Evolutionary conservation across 2,888 invertebrate genomes (phyloP), one percentile per base, ranked within the genome.

Genomic region (Hetaerina titia): DNA sequence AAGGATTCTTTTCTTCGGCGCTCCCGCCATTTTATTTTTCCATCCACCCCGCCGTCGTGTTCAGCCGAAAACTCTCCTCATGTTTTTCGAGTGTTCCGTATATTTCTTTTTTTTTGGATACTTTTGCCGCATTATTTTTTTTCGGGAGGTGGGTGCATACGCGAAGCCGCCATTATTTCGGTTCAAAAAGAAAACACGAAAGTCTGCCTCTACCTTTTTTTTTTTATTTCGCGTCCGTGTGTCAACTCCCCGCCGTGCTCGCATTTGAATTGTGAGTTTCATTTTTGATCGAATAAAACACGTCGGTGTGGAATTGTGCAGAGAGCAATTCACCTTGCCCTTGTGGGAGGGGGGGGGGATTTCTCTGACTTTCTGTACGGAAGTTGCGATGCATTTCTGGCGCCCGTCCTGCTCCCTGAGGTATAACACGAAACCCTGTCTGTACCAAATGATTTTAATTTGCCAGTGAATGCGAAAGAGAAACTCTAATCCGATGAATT

Each of bases 1-100:
- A 92, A 92, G 92, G 74, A 92, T 92, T 64, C 92, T 92, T 92
- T 90, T 31, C 31, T 81, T 81, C 81, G 81, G 15, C 11, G 69
- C 69, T n/a, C n/a, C n/a, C 22, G 69, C n/a, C 69, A 69, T 5
- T 69, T 69, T 69, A n/a, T 69, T 69, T 69, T 17, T n/a, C 69
- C 25, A 25, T 22, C 22, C 45, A 5, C 45, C 45, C 45, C 19
- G 25, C 31, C 60, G 13, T 15, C 60, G 58, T 60, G 15, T 60
- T 25, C 58, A 25, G 25, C 31, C 63, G 58, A 60, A 58, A 90
- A 31, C 63, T 31, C 58, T 25, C 25, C 31, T 17, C 60, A 60
- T 60, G 25, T 90, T 90, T 90, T 81, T 81, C 81, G 31, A 81
- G 81, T 81, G 81, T 81, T 81, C 31, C 31, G 22, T 31, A 25